Base-by-base conservation (phyloP, 1,140 invertebrate species). In the Lucilia sericata region DNA sequence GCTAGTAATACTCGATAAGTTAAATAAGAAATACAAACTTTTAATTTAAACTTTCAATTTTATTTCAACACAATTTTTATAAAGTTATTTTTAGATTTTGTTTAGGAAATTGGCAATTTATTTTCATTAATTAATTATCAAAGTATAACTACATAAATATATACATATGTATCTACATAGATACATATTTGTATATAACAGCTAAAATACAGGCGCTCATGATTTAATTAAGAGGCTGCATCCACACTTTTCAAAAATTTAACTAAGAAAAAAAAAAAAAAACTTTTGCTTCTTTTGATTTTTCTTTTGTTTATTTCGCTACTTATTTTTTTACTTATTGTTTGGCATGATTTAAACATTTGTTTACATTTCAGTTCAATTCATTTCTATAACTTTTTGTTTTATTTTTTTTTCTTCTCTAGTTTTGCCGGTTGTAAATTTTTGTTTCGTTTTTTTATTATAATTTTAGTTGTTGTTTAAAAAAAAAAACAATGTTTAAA, bases 341-440 rank as follows among this genome's bases (percentile, higher is more conserved):
- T 60, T 60, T 17, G 55, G 55, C 55, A 60, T 60, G 51, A 60
- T 60, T 60, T 60, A 60, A 60, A 60, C 55, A 60, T 60, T 60
- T 60, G 55, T 60, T 60, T 60, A 60, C 55, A 60, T 60, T 60
- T 17, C 55, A n/a, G 13, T 60, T 60, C 17, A 60, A n/a, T 60
- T 17, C 17, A 60, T n/a, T 60, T 60, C 13, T 60, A n/a, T 7
- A 8, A 42, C 0, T 60, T 60, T 60, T 7, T 60, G 0, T 60
- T 60, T 10, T 55, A 17, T 55, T 55, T 55, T 55, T 55, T 55
- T 51, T 51, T 51, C 14, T 51, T 51, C 14, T 51, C 17, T 7
- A 55, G 10, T 55, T 60, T 14, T 60, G 55, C 55, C 55, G 55
- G 55, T 60, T 60, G 55, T 60, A 60, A 14, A 60, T 17, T 60